Evolutionary conservation across 2,888 invertebrate genomes (phyloP), one percentile per base, ranked within the genome.

Genomic region (Laspeyria flexula): DNA sequence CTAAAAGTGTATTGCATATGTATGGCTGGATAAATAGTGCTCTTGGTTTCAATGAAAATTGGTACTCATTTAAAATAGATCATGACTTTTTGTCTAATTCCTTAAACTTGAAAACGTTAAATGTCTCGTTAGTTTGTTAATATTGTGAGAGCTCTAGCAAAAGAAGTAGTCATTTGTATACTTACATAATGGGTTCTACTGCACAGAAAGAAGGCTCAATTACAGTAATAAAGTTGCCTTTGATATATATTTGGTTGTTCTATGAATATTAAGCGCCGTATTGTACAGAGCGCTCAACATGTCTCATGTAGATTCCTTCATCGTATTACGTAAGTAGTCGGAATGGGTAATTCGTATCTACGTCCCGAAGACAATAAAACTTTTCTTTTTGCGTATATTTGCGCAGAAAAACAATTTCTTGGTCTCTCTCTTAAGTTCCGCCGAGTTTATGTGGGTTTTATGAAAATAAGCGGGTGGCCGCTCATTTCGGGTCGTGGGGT

Each of bases 401-500:
- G 73, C 65, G 69, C 71, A 60, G 71, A 73, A 77, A 83, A 82
- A 85, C 78, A 85, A 85, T 85, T 80, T 79, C 79, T 82, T 77
- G 79, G 79, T 83, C 75, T 83, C 77, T 81, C 76, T 72, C 75
- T 74, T 77, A 79, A 79, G 79, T 77, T 79, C 75, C 75, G 79
- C 72, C 62, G 77, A 77, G 79, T 88, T 89, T 88, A 89, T 86
- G 82, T 76, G 76, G 85, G 83, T 88, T 88, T 89, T 89, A 90
- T 90, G 90, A 89, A 90, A 90, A 90, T 89, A 89, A 88, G 90
- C 85, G 90, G 90, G 85, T 60, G 88, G 81, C 90, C 90, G 83
- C 90, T 91, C 89, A 91, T 90, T 90, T 88, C 65, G 81, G 88
- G 86, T 87, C 76, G 77, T 73, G 73, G 75, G 74, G 47, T 50